A percentile compares a stretch with the other conserved stretches of the same genome.
Evolutionary conservation across 2,888 invertebrate species (phyloP).

Genomic region (Mystacides longicornis): DNA sequence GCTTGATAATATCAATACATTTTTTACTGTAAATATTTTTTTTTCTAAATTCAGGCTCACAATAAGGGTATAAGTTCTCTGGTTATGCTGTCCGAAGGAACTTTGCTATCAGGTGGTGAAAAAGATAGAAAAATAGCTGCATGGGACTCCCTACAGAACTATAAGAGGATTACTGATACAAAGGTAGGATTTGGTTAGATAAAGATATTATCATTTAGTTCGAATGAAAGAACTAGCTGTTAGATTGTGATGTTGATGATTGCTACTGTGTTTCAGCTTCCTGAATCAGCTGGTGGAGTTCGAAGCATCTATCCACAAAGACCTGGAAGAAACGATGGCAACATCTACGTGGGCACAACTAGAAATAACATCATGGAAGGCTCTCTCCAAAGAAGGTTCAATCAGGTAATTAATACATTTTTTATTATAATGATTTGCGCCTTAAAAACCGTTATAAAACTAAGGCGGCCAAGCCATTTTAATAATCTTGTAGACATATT

Average conservation of each 20-base stretch:
- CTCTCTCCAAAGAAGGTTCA: conserved; percentile 80
- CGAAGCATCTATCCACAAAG: conserved; percentile 83
- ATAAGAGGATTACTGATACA: conserved; percentile 81
- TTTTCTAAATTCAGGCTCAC: conserved; percentile 52
- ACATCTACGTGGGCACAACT: conserved; percentile 86
- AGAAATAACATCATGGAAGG: conserved; percentile 86
- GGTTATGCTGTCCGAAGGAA: conserved; percentile 85
- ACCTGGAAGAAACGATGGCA: conserved; percentile 81
- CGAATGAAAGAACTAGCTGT: background rate
- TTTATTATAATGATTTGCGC: no score
- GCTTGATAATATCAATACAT: no score
- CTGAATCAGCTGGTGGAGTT: conserved; percentile 82
- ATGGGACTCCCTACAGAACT: conserved; percentile 87
- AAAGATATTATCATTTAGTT: background rate
- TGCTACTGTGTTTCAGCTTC: conserved; percentile 59
- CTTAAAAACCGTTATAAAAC: no score
- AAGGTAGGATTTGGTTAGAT: conserved; percentile 53
- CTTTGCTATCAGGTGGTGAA: conserved; percentile 83
- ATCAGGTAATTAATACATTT: conserved; percentile 62
- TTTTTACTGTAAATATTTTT: conserved; percentile 5
- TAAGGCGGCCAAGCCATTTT: no score
- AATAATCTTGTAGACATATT: no score
- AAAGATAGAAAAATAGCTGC: conserved; percentile 85
- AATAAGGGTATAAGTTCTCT: conserved; percentile 81
- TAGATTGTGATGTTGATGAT: background rate